Conservation (phyloP, 2,797 vertebrate genomes). For the Eleutherodactylus coqui region DNA sequence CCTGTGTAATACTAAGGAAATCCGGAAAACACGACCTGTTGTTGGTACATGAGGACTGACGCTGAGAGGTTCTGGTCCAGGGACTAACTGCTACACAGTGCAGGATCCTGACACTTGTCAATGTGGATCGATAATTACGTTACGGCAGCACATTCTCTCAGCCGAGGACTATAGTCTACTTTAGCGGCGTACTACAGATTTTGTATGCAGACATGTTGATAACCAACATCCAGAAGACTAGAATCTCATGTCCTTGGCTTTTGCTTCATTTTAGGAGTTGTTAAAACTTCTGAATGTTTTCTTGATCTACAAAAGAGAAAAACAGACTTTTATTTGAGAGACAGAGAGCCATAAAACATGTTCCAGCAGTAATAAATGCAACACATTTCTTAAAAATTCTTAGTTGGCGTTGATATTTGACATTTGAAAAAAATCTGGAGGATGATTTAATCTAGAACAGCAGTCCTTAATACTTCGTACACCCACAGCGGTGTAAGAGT, state of each 20-base stretch:
- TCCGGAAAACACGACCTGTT: too few species aligned
- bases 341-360: background rate
- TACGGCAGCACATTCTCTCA: background rate
- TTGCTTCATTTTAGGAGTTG: constrained; percentile 30
- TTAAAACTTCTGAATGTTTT: constrained; percentile 64
- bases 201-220: background rate
- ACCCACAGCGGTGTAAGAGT: too few species aligned
- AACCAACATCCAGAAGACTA: background rate
- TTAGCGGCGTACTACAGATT: background rate
- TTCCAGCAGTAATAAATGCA: background rate
- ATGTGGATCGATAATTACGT: background rate
- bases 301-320: constrained; percentile 63
- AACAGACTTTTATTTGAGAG: background rate
- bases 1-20: too few species aligned
- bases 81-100: background rate
- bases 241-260: background rate
- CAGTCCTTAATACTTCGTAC: too few species aligned
- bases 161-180: background rate
- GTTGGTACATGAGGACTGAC: too few species aligned
- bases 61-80: too few species aligned
- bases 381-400: background rate
- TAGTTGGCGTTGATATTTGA: background rate
- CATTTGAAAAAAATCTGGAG: too few species aligned
- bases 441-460: too few species aligned
- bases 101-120: background rate